These are phyloP conservation scores for Lucilia cuprina DNA, from an alignment of 1,140 invertebrate genomes.

Conservation along the genomic window DNA sequence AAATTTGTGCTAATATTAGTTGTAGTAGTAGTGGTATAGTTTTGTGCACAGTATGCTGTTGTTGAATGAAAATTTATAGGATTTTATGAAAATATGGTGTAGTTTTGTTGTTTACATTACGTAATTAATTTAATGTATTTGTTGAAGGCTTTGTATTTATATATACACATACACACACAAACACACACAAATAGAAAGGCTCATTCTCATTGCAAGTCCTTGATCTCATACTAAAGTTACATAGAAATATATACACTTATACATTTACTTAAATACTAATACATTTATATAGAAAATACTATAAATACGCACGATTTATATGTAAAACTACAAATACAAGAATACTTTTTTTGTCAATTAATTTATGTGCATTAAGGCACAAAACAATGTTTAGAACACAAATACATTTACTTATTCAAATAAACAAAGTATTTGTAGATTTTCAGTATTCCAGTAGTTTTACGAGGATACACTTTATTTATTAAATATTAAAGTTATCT, in stretches of 20 bases:
- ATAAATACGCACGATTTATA: too few species aligned
- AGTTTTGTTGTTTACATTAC: slow-evolving; percentile 28
- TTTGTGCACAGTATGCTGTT: background rate
- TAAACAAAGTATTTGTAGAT: background rate
- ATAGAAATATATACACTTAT: too few species aligned
- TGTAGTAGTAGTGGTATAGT: background rate
- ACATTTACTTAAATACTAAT: too few species aligned
- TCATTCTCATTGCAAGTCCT: too few species aligned
- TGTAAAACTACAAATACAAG: background rate
- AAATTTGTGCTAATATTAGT: background rate
- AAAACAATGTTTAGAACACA: slow-evolving; percentile 11
- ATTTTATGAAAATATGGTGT: slow-evolving; percentile 7
- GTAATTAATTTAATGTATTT: slow-evolving; percentile 32
- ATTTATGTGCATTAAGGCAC: slow-evolving; percentile 32
- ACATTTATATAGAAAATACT: too few species aligned
- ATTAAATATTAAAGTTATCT: too few species aligned
- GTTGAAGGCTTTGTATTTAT: slow-evolving; percentile 13
- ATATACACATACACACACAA: background rate
- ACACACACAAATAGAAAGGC: background rate
- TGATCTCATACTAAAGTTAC: too few species aligned
- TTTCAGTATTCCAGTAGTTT: background rate
- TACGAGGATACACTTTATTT: too few species aligned
- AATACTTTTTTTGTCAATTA: slow-evolving; percentile 8
- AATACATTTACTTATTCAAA: background rate
- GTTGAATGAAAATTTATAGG: slow-evolving; percentile 14